A percentile compares a stretch with the other conserved stretches of the same genome.
Evolutionary conservation across 2,888 invertebrate species (phyloP).

Genomic region (Sialis fuliginosa): DNA sequence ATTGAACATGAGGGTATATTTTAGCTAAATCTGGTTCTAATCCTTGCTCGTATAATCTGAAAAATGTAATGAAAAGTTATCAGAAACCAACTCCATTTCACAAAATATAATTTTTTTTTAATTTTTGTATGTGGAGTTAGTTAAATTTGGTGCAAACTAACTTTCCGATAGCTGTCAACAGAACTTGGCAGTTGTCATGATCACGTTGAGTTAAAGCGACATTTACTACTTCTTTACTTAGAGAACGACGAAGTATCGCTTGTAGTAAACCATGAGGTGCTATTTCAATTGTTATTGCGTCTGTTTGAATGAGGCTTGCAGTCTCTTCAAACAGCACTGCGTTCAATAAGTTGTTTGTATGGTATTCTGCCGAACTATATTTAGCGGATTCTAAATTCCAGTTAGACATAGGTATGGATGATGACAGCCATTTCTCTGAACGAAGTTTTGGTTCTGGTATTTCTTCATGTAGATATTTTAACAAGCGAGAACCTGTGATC

Average conservation of each 20-base stretch:
- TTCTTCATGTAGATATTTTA: slow-evolving; percentile 41
- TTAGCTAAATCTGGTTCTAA: slow-evolving; percentile 53
- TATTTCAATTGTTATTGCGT: slow-evolving; percentile 73
- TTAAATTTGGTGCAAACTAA: slow-evolving; percentile 18
- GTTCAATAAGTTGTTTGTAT: slow-evolving; percentile 67
- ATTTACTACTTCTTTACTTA: slow-evolving; percentile 51
- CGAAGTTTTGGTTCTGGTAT: slow-evolving; percentile 48
- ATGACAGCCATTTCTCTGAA: slow-evolving; percentile 66
- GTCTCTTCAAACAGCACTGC: slow-evolving; percentile 62
- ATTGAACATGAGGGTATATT: slow-evolving; percentile 56
- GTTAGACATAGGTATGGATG: slow-evolving; percentile 52
- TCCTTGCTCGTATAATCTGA: slow-evolving; percentile 60
- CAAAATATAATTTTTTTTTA: too few relatives aligned
- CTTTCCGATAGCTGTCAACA: slow-evolving; percentile 48
- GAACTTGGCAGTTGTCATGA: slow-evolving; percentile 37
- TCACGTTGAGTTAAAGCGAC: slow-evolving; percentile 58
- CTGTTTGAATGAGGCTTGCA: slow-evolving; percentile 54
- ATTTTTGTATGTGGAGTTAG: too few relatives aligned
- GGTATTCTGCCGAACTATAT: slow-evolving; percentile 70
- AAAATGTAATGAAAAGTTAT: slow-evolving; percentile 15
- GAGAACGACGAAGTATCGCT: slow-evolving; percentile 64
- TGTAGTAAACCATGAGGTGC: slow-evolving; percentile 83
- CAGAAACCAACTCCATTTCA: too few relatives aligned
- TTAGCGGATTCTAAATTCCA: slow-evolving; percentile 51
- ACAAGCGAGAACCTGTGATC: slow-evolving; percentile 39